Base-by-base conservation (phyloP, 2,888 invertebrate genomes). In the Allophyes oxyacanthae region DNA sequence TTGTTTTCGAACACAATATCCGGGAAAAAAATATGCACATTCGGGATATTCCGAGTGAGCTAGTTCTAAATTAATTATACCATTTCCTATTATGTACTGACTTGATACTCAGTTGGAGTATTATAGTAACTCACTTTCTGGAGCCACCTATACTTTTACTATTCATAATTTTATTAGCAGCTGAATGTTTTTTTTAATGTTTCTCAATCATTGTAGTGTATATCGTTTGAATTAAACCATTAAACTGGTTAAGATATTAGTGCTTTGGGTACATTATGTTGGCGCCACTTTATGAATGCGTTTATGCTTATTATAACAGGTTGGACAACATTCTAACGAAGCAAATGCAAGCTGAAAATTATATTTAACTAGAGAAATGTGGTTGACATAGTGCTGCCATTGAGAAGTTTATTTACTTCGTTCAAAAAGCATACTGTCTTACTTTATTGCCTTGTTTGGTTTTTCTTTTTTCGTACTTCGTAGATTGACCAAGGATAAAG, bases 251-350 rank as follows among this genome's bases (percentile, higher is more conserved):
- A 55, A 34, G 41, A 55, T 48, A 62, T 62, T 38, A 55, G 55
- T 54, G 32, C 36, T 32, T 56, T 42, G 14, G 30, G 49, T 64
- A 44, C 48, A 50, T 48, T 63, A 57, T 51, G 65, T 63, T 65
- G 67, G 68, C 62, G 55, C 67, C 55, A 57, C 41, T 46, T 32
- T 40, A 25, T 44, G 32, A 20, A 51, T 58, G 61, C 49, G 32
- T 71, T 61, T 32, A 20, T n/a, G 36, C 38, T 56, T 43, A 55
- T 51, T 50, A 57, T 40, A 69, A 68, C 66, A 53, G 57, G 68
- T 66, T 50, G 38, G 46, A 38, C 50, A 52, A 52, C 71, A 71
- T 68, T 71, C 62, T 65, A 38, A 51, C 40, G 55, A 56, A 41
- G 55, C 56, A 40, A 56, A 40, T 32, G 48, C 34, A 11, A 28